Evolutionary conservation across 2,113 vertebrate species (phyloP).

Genomic region (Desmodus rotundus): DNA sequence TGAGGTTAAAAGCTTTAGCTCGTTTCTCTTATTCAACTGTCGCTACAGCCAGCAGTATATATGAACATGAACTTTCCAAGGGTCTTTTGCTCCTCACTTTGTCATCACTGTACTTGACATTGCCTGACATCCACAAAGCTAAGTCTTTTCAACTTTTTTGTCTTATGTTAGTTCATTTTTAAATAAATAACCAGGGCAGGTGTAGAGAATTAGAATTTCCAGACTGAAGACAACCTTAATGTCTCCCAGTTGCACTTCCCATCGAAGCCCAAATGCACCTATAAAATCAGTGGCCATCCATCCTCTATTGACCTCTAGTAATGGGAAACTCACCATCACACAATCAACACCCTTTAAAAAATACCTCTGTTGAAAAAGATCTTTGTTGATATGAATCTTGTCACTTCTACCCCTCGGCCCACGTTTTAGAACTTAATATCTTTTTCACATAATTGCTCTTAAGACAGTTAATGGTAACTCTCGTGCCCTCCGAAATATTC

Average conservation of each 20-base stretch:
- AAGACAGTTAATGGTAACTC: background rate
- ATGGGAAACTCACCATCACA: background rate
- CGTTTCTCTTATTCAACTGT: background rate
- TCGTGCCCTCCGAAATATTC: background rate
- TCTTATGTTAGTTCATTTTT: background rate
- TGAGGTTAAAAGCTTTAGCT: background rate
- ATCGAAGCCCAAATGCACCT: background rate
- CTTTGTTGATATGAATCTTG: background rate
- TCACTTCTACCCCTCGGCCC: background rate
- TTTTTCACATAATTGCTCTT: background rate
- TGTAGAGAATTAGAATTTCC: background rate
- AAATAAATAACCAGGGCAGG: background rate
- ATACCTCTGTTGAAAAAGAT: background rate
- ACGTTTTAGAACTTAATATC: background rate
- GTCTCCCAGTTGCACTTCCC: background rate
- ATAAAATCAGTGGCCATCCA: background rate
- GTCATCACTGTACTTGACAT: background rate
- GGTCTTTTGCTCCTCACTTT: background rate
- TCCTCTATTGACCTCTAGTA: background rate
- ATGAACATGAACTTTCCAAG: background rate
- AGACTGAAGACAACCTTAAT: background rate
- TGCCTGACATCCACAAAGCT: background rate
- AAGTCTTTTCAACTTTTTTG: background rate
- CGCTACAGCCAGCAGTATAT: too few species aligned
- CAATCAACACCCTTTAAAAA: background rate